Evolutionary conservation across 2,113 vertebrate genomes (phyloP).

Genomic region (Thymallus thymallus): DNA sequence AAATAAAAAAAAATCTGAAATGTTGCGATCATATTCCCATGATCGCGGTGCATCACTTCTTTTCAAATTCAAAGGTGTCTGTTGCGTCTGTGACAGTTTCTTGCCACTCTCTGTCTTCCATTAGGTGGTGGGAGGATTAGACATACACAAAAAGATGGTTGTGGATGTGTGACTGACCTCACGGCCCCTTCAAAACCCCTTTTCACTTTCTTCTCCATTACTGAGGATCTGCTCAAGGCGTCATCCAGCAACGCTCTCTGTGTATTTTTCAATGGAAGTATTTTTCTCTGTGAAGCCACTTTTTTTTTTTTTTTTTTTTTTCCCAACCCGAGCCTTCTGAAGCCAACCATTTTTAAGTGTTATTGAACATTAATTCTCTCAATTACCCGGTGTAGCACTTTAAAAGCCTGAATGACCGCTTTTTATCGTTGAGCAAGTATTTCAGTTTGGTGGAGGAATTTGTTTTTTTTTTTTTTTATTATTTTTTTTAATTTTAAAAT

Average conservation of each 20-base stretch:
- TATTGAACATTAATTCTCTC: conserved; percentile 87
- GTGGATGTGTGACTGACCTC: conserved; percentile 89
- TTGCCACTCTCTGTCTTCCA: conserved; percentile 1
- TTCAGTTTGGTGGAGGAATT: conserved; percentile 84
- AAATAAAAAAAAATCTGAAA: too few relatives aligned
- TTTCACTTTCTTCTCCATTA: conserved; percentile 86
- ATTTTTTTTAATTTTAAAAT: conserved; percentile 73
- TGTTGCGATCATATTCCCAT: background rate
- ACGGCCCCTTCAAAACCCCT: conserved; percentile 74
- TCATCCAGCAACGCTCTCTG: conserved; percentile 87
- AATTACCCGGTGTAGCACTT: conserved; percentile 88
- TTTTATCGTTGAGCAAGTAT: conserved; percentile 77
- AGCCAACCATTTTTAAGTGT: conserved; percentile 74
- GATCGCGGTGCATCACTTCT: background rate
- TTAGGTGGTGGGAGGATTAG: conserved; percentile 93
- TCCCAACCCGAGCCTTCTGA: conserved; percentile 24
- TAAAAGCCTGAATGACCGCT: conserved; percentile 80
- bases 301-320: conserved; percentile 45
- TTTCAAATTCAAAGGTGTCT: background rate
- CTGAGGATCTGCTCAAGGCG: conserved; percentile 91
- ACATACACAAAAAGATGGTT: conserved; percentile 99
- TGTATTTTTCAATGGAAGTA: conserved; percentile 90
- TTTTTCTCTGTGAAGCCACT: conserved; percentile 85
- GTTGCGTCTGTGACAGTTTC: background rate
- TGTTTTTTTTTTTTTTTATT: conserved; percentile 78